A percentile compares a stretch with the other conserved stretches of the same genome.
Conservation (phyloP, 1,140 invertebrate species). For the Psilanteris sp. region DNA sequence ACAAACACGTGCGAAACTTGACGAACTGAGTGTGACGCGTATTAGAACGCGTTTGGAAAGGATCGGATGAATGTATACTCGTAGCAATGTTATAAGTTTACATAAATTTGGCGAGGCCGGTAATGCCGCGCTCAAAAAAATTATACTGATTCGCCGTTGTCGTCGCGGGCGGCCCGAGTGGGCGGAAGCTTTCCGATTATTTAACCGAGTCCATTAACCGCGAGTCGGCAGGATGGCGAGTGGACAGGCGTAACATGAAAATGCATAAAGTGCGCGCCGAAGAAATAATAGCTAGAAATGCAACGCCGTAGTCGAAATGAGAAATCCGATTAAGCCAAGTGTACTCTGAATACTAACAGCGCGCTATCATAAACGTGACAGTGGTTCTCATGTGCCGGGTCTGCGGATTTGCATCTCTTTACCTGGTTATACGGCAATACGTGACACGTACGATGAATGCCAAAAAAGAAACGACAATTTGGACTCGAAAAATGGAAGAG, state of each 20-base stretch:
- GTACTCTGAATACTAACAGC: slow-evolving; percentile 61
- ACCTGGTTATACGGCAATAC: slow-evolving; percentile 29
- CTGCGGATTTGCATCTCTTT: slow-evolving; percentile 56
- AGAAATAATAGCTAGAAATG: slow-evolving; percentile 60
- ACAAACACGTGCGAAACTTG: too few species aligned
- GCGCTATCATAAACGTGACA: slow-evolving; percentile 59
- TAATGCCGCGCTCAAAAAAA: too few species aligned
- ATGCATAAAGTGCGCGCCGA: slow-evolving; percentile 48
- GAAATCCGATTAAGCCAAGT: slow-evolving; percentile 63
- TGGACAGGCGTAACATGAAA: slow-evolving; percentile 56
- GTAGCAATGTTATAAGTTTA: too few species aligned
- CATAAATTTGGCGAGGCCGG: too few species aligned
- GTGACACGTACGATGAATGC: slow-evolving; percentile 15
- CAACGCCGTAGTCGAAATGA: slow-evolving; percentile 55
- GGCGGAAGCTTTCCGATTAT: slow-evolving; percentile 15
- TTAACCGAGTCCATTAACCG: slow-evolving; percentile 43
- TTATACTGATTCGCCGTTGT: too few species aligned
- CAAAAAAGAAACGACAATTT: slow-evolving; percentile 13
- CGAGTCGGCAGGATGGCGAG: slow-evolving; percentile 7
- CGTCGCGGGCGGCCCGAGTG: too few species aligned
- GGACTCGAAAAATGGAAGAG: background rate
- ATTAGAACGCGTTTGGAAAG: too few species aligned
- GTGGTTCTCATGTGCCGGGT: slow-evolving; percentile 43
- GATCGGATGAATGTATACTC: too few species aligned
- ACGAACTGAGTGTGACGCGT: too few species aligned